phyloP scores from a whole-genome alignment of 2,113 vertebrate genomes.

The Saccopteryx leptura region DNA sequence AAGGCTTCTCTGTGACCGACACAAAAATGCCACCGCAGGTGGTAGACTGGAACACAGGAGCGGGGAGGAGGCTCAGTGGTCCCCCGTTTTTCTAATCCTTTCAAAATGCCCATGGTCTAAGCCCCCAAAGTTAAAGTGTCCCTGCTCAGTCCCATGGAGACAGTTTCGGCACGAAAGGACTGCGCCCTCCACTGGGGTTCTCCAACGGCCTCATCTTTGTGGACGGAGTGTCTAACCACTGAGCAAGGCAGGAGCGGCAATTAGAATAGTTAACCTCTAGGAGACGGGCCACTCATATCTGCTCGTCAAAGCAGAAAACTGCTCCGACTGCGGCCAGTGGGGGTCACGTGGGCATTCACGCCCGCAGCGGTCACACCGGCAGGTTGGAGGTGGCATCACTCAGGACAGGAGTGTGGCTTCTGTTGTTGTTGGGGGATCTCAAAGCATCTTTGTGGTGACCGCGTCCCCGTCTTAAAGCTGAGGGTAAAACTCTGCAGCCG shows the following conservation, averaged over 20 bases:
- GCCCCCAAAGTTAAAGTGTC: slow-evolving; percentile 65
- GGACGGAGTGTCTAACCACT: background rate
- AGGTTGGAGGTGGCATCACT: slow-evolving; percentile 25
- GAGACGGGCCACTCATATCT: slow-evolving; percentile 72
- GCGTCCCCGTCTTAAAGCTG: background rate
- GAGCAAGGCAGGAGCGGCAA: slow-evolving; percentile 37
- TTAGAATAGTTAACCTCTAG: background rate
- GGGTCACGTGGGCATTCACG: slow-evolving; percentile 1
- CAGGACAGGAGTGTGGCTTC: slow-evolving; percentile 22
- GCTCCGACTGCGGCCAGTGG: background rate
- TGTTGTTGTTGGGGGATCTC: slow-evolving; percentile 32
- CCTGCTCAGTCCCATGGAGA: slow-evolving; percentile 71
- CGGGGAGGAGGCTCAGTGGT: slow-evolving; percentile 76
- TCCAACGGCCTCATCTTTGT: background rate
- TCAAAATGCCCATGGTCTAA: slow-evolving; percentile 80
- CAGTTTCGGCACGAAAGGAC: slow-evolving; percentile 54
- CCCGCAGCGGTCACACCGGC: background rate
- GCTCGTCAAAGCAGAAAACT: slow-evolving; percentile 73
- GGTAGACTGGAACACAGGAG: slow-evolving; percentile 73
- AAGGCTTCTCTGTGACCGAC: slow-evolving; percentile 79
- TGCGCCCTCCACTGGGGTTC: background rate
- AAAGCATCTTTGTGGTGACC: background rate
- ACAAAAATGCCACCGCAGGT: slow-evolving; percentile 83
- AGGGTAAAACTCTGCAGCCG: background rate
- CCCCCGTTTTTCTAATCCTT: slow-evolving; percentile 82